Evolutionary conservation across 2,888 invertebrate species (phyloP), one percentile per base, ranked within the genome.

Genomic region (Sisyra terminalis): DNA sequence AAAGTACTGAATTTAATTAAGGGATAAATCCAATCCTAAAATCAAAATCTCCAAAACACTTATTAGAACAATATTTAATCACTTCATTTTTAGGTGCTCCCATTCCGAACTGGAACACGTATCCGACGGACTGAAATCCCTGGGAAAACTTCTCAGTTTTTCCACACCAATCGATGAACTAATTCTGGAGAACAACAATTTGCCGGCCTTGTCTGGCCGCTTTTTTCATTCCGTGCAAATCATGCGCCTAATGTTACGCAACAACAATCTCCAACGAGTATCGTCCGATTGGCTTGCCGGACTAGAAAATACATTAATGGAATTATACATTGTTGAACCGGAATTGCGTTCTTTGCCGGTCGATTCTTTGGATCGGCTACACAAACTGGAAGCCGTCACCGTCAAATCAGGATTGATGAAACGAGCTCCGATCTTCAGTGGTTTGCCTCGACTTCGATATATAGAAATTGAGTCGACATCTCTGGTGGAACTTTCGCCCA

Each of bases 261-360:
- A 87, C 55, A 89, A 88, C 59, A 78, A 81, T 31, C 60, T 89
- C 11, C 86, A 89, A 57, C 69, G 86, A 41, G 71, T 88, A 11
- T 82, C 87, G 1, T 75, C 77, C 36, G 80, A 82, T 41, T 88
- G 88, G 83, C 60, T 88, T 41, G 78, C 79, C 43, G 41, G 82
- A 15, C 69, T 86, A 42, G 86, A 87, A 59, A 71, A 73, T 32
- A 75, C 75, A 40, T 63, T 89, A 29, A 74, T 87, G 50, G 89
- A 89, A 64, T 70, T 89, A 43, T 89, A 80, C 53, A 71, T 89
- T 24, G 88, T 88, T 2, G 89, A 89, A 60, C 83, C 85, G 11
- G 79, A 82, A 49, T 59, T 89, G 40, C 71, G 82, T 46, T 84
- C 76, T 50, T 65, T 88, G 40, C 87, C 88, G 0, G 70, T 78